phyloP scores from a whole-genome alignment of 2,113 vertebrate species.

The Erpornis zantholeuca region DNA sequence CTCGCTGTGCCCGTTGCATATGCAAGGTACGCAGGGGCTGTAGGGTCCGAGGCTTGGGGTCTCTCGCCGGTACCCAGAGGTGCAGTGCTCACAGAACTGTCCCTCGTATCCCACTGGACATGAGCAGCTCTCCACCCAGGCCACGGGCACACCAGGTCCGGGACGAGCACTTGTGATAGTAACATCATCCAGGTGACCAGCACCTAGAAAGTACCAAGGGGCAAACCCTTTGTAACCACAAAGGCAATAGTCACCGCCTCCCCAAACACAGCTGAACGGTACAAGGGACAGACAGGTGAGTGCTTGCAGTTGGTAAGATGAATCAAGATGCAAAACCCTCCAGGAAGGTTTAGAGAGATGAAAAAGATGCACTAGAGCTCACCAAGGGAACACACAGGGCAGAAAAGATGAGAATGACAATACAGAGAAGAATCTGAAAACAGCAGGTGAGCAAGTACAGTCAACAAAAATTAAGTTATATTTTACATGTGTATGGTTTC shows the following conservation, averaged over 20 bases:
- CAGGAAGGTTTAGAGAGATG: background rate
- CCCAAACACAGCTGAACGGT: background rate
- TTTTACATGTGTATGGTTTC: background rate
- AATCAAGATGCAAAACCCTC: background rate
- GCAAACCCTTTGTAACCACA: background rate
- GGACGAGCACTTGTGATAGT: constrained; percentile 81
- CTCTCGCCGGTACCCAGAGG: constrained; percentile 83
- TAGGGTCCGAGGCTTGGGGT: constrained; percentile 79
- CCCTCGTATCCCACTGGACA: constrained; percentile 90
- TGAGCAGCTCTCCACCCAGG: constrained; percentile 92
- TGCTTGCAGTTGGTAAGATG: background rate
- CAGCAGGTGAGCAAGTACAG: background rate
- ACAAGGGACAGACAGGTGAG: background rate
- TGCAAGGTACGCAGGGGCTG: constrained; percentile 88
- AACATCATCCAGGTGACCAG: constrained; percentile 89
- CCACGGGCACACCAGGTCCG: constrained; percentile 75
- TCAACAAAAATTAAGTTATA: background rate
- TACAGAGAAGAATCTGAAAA: background rate
- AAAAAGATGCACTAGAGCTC: background rate
- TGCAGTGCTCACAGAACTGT: constrained; percentile 91
- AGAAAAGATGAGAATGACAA: background rate
- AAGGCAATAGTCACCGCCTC: rapidly evolving
- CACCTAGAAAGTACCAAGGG: constrained; percentile 67
- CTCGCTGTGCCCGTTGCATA: constrained; percentile 91
- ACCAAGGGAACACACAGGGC: rapidly evolving